Evolutionary conservation across 2,888 invertebrate species (phyloP).

Genomic region (Strigamia maritima): DNA sequence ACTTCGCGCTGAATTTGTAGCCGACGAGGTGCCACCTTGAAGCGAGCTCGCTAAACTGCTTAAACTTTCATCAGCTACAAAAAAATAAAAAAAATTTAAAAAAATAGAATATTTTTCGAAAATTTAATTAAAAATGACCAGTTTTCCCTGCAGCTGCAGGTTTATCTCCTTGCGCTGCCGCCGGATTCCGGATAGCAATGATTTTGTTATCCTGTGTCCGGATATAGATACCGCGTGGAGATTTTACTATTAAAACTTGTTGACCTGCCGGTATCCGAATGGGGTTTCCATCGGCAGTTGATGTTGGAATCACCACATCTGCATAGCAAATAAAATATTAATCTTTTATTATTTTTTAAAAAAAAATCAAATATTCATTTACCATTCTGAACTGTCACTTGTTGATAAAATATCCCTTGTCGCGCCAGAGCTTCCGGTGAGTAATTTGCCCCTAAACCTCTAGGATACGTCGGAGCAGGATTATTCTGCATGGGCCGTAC

Average conservation of each 20-base stretch:
- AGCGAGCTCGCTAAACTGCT: constrained; percentile 2
- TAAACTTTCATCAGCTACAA: neutral
- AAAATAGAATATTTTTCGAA: too few relatives aligned
- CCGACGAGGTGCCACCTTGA: neutral
- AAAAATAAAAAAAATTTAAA: neutral
- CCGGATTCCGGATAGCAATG: constrained; percentile 67
- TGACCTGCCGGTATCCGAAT: constrained; percentile 91
- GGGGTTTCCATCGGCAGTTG: constrained; percentile 81
- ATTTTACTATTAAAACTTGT: constrained; percentile 88
- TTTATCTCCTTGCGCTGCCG: constrained; percentile 39
- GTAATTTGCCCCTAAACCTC: constrained; percentile 41
- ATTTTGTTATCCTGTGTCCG: constrained; percentile 91
- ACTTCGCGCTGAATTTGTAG: neutral
- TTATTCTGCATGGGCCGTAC: constrained; percentile 75
- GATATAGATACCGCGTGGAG: constrained; percentile 94
- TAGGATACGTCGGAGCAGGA: constrained; percentile 48
- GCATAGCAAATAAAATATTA: constrained; percentile 39
- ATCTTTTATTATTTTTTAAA: neutral
- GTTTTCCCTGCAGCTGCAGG: neutral
- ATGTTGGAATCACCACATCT: constrained; percentile 90
- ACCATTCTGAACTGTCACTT: constrained; percentile 86
- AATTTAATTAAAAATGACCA: too few relatives aligned
- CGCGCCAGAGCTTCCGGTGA: constrained; percentile 44
- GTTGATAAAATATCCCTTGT: constrained; percentile 92
- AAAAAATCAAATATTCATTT: constrained; percentile 43